A percentile compares a stretch with the other conserved stretches of the same genome.
These are phyloP conservation scores for Dendrocopos noguchii DNA, from an alignment of 2,113 vertebrate genomes.

Conservation along the genomic window DNA sequence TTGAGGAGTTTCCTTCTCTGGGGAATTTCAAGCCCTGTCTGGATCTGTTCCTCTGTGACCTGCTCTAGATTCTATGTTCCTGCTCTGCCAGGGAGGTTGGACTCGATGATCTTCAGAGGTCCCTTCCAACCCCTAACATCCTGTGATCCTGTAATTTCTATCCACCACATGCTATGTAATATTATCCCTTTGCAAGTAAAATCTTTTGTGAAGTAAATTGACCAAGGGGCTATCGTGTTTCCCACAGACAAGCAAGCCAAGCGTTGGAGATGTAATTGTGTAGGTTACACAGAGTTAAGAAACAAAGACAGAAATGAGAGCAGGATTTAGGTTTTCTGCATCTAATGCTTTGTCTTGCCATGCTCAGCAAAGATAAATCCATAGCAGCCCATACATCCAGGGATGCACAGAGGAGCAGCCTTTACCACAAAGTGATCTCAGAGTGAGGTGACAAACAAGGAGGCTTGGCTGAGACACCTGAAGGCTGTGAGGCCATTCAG, in stretches of 20 bases:
- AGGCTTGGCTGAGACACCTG: too few species aligned
- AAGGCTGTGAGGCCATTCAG: too few species aligned
- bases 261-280: background rate
- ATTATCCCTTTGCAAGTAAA: background rate
- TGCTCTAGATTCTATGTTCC: too few species aligned
- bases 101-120: too few species aligned
- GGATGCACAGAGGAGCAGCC: background rate
- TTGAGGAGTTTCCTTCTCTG: too few species aligned
- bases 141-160: background rate
- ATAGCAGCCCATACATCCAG: background rate
- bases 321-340: background rate
- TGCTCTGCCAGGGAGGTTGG: too few species aligned
- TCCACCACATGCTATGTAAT: background rate
- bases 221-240: background rate
- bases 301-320: background rate
- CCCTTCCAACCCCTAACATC: too few species aligned
- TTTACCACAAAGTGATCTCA: background rate
- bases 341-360: background rate
- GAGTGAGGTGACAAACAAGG: background rate
- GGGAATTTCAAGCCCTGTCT: too few species aligned
- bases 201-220: background rate
- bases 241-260: background rate
- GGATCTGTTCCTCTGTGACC: too few species aligned
- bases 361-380: background rate
- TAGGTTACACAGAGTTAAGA: background rate